Conservation (phyloP, 92 coral and sea anemone genomes). For the Pocillopora meandrina region DNA sequence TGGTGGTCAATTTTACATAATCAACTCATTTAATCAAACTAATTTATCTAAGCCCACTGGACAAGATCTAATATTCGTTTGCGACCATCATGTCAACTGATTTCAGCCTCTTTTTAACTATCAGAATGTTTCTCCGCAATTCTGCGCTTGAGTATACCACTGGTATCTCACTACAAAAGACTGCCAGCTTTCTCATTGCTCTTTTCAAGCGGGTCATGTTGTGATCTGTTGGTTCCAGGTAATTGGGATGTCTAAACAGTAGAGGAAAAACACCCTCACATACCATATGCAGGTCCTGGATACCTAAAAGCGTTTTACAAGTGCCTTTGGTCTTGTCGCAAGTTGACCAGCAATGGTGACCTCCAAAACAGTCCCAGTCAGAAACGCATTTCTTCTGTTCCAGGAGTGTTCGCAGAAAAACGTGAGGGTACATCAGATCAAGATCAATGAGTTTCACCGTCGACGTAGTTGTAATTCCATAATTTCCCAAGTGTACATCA, state of each 20-base stretch:
- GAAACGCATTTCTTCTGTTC: constrained; percentile 39
- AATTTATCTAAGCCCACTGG: too few relatives aligned
- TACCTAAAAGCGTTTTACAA: constrained; percentile 40
- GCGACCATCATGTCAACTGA: constrained; percentile 1
- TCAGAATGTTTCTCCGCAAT: background rate
- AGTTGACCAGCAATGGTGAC: constrained; percentile 48
- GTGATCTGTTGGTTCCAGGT: background rate
- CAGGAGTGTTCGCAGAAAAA: constrained; percentile 32
- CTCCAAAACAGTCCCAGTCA: constrained; percentile 56
- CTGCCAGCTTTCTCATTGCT: constrained; percentile 10
- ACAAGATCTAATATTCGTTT: background rate
- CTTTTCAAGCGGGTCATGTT: constrained; percentile 14
- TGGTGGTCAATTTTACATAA: too few relatives aligned
- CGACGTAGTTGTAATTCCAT: constrained; percentile 56
- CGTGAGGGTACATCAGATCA: constrained; percentile 54
- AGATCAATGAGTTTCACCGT: constrained; percentile 64
- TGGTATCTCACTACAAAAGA: constrained; percentile 33
- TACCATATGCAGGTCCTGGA: constrained; percentile 56
- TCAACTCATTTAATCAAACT: too few relatives aligned
- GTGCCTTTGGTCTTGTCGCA: constrained; percentile 58
- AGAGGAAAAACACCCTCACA: constrained; percentile 36
- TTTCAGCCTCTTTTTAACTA: constrained; percentile 22
- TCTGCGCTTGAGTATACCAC: constrained; percentile 18
- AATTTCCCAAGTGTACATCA: constrained; percentile 72
- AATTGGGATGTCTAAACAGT: constrained; percentile 18